Conservation (phyloP, 2,888 invertebrate species). For the Platycheirus rosarum region DNA sequence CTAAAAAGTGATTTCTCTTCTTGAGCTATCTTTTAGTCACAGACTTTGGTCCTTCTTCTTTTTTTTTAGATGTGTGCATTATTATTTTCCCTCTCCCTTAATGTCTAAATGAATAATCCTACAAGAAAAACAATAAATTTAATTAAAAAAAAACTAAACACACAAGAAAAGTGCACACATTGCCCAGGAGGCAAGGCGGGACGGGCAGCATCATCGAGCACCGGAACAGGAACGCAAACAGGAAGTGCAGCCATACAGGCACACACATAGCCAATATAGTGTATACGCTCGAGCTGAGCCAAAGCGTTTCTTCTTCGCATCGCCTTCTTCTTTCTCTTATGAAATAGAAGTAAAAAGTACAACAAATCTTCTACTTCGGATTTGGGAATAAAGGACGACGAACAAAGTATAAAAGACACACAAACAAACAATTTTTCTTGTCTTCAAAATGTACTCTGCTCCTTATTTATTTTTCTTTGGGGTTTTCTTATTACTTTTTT, state of each 20-base stretch:
- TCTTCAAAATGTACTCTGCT: conserved; percentile 48
- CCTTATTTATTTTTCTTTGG: conserved; percentile 54
- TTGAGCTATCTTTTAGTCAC: conserved; percentile 41
- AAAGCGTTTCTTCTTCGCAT: conserved; percentile 32
- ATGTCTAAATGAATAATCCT: conserved; percentile 51
- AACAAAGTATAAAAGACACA: conserved; percentile 56
- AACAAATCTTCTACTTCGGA: conserved; percentile 25
- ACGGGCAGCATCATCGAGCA: conserved; percentile 20
- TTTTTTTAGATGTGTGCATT: background rate
- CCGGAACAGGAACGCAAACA: conserved; percentile 65
- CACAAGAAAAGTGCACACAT: background rate
- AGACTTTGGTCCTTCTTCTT: conserved; percentile 11
- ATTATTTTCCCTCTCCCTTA: background rate
- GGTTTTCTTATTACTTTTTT: conserved; percentile 31
- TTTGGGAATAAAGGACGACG: conserved; percentile 46
- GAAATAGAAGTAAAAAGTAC: conserved; percentile 32
- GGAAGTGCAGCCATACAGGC: conserved; percentile 61
- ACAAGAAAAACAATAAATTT: conserved; percentile 65
- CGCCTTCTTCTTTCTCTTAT: background rate
- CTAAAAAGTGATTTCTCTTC: conserved; percentile 30
- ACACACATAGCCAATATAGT: conserved; percentile 42
- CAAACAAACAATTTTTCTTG: conserved; percentile 49
- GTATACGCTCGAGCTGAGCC: conserved; percentile 1
- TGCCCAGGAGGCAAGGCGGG: background rate
- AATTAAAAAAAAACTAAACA: conserved; percentile 41